A percentile compares a stretch with the other conserved stretches of the same genome.
Evolutionary conservation across 92 coral and sea anemone genomes (phyloP).

Genomic region (Umimayanthus kanabou): DNA sequence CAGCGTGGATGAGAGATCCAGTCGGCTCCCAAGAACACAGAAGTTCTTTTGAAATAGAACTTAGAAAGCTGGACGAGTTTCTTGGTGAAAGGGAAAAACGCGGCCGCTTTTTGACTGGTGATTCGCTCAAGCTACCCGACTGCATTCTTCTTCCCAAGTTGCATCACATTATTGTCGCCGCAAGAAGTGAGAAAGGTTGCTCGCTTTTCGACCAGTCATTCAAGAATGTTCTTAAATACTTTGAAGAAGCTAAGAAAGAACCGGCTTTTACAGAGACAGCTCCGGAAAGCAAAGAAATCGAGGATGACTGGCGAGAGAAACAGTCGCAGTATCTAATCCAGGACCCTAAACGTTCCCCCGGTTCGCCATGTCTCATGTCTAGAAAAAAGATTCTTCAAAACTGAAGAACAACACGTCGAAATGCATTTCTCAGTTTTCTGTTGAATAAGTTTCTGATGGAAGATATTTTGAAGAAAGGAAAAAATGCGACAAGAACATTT

Average conservation of each 20-base stretch:
- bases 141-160: constrained; percentile 74
- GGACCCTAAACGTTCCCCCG: not conserved
- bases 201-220: constrained; percentile 28
- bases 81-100: constrained; percentile 11
- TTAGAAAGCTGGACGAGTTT: constrained; percentile 48
- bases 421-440: not conserved
- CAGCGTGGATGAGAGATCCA: constrained; percentile 54
- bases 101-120: constrained; percentile 59
- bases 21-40: not conserved
- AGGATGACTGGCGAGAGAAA: constrained; percentile 4
- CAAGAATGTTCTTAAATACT: constrained; percentile 34
- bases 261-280: constrained; percentile 39
- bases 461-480: no score
- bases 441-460: not conserved
- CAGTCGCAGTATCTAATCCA: not conserved
- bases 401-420: not conserved
- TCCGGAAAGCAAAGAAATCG: constrained; percentile 19
- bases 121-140: constrained; percentile 63
- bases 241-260: constrained; percentile 47
- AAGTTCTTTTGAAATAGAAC: constrained; percentile 28
- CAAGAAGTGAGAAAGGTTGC: constrained; percentile 42
- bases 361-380: constrained; percentile 8
- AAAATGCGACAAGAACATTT: no score
- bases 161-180: constrained; percentile 54
- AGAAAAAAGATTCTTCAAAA: not conserved